Conservation (phyloP, 2,888 invertebrate genomes). For the Pristionchus maxplancki region DNA sequence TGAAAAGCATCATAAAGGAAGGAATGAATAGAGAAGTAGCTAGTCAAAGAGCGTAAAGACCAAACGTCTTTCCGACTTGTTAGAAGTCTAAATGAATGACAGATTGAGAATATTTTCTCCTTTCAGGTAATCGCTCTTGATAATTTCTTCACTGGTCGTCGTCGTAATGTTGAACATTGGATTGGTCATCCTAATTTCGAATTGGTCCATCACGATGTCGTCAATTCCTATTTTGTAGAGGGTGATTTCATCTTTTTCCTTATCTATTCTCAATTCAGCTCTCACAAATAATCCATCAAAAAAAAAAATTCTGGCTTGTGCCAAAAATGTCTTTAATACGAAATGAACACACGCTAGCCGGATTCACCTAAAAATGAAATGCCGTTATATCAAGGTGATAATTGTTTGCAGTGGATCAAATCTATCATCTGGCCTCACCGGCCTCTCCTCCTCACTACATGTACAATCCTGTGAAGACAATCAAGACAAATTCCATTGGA, state of each 20-base stretch:
- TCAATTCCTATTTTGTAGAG: slow-evolving; percentile 96
- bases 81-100: no score
- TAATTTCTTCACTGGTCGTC: slow-evolving; percentile 97
- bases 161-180: slow-evolving; percentile 98
- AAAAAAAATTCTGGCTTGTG: no score
- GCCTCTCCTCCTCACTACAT: slow-evolving; percentile 99
- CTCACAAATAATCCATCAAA: background rate
- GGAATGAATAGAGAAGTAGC: slow-evolving; percentile 28
- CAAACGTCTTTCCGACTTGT: background rate
- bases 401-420: slow-evolving; percentile 82
- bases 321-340: no score
- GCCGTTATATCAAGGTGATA: background rate
- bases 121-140: slow-evolving; percentile 89
- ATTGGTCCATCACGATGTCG: slow-evolving; percentile 97
- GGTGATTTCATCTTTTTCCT: slow-evolving; percentile 80
- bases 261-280: background rate
- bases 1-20: background rate
- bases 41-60: background rate
- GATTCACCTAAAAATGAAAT: no score
- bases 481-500: slow-evolving; percentile 97
- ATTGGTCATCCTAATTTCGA: slow-evolving; percentile 99
- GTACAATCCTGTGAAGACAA: slow-evolving; percentile 99
- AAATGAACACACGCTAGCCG: no score
- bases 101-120: background rate
- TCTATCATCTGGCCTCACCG: slow-evolving; percentile 98